These are phyloP conservation scores for Crossoptilon crossoptilon DNA, from an alignment of 2,797 vertebrate genomes.

Conservation along the genomic window DNA sequence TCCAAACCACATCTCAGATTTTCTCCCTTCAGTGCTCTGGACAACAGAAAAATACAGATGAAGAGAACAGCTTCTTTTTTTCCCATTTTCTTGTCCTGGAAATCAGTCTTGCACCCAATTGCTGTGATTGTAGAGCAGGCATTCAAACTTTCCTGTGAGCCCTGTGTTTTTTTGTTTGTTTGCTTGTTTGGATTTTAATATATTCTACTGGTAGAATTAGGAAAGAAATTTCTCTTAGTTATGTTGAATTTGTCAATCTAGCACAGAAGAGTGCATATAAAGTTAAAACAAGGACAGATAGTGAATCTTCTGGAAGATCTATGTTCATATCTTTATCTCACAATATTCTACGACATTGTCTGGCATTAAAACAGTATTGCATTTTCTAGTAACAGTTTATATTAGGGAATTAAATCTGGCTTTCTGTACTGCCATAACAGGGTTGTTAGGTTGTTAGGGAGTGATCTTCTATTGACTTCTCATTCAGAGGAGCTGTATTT, in stretches of 20 bases:
- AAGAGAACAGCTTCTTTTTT: not conserved
- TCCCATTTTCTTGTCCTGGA: not conserved
- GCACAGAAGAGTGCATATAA: not conserved
- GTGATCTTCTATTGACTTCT: not conserved
- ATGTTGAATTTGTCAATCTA: not conserved
- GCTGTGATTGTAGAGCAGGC: not conserved
- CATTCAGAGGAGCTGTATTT: not conserved
- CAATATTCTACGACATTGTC: not conserved
- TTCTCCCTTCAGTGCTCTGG: not conserved
- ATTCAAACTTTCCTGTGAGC: not conserved
- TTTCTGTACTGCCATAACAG: not conserved
- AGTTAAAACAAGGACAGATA: not conserved
- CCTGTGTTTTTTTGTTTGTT: not conserved
- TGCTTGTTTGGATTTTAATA: too few relatives aligned
- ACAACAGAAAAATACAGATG: not conserved
- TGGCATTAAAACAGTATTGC: not conserved
- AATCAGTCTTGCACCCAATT: not conserved
- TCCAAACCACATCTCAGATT: not conserved
- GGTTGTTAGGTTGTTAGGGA: not conserved
- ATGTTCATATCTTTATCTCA: not conserved
- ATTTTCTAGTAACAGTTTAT: constrained; percentile 22
- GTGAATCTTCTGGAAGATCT: not conserved
- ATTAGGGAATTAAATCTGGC: not conserved
- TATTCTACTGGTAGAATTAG: not conserved
- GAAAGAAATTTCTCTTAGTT: not conserved